Evolutionary conservation across 1,140 invertebrate genomes (phyloP), one percentile per base, ranked within the genome.

Genomic region (Onthophagus taurus): DNA sequence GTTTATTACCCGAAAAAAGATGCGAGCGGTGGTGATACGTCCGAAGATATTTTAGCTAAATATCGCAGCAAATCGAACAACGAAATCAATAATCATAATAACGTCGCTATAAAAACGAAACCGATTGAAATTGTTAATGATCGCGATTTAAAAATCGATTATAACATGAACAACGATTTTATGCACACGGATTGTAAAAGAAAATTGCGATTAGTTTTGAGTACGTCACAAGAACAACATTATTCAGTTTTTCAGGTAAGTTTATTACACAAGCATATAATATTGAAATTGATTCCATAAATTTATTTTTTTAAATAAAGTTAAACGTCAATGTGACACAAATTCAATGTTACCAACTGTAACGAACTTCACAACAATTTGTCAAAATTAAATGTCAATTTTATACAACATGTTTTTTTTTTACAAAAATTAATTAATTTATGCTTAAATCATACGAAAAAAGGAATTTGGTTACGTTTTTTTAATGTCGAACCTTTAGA

Each of bases 31-130:
- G n/a, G n/a, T n/a, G n/a, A n/a, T n/a, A n/a, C n/a, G n/a, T 80
- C 85, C 9, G 92, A 97, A 60, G 92, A 96, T 58, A 97, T 97
- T 57, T 73, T 97, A 50, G 91, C 88, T 17, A 97, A 96, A 60
- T 97, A 97, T 65, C 72, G 92, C 11, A 78, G 85, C 34, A 91
- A 92, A 68, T 74, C 77, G 1, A 17, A 20, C 3, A 33, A 13
- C 11, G 41, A 33, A 5, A 20, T 4, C 11, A 17, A 17, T 0
- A 63, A 65, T 37, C 66, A 59, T 42, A 64, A 54, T 59, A 64
- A 23, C 37, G 57, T 18, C 16, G 35, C 4, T 47, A 59, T 37
- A 39, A 47, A 45, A 29, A 67, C 68, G 41, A 65, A 66, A 55
- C 36, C 57, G 36, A 64, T 71, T 47, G 68, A 76, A 36, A 75